Percentiles rank a stretch among this genome's conserved stretches.
These are phyloP conservation scores for Anguilla anguilla DNA, from an alignment of 2,797 vertebrate genomes.

Conservation along the genomic window DNA sequence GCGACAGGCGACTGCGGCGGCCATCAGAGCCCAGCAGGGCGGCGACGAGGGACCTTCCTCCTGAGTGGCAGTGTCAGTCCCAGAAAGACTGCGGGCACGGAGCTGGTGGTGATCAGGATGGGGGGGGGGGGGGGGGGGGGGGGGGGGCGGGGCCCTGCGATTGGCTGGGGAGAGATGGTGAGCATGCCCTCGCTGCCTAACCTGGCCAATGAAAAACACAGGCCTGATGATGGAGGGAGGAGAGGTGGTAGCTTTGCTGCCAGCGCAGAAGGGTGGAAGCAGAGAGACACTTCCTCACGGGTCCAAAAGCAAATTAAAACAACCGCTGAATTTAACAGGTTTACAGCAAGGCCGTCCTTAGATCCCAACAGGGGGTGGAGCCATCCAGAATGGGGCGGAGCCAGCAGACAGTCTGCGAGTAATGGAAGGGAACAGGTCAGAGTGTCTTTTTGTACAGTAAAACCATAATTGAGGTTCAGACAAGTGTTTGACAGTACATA, in stretches of 20 bases:
- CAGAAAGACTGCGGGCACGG: neutral
- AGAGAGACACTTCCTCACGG: neutral
- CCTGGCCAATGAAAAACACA: neutral
- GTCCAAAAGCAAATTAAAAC: neutral
- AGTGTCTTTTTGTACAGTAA: neutral
- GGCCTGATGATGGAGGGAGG: neutral
- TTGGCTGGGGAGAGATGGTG: no score
- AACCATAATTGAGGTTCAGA: neutral
- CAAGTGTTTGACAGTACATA: neutral
- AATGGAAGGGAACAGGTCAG: neutral
- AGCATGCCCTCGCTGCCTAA: neutral
- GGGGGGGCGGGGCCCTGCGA: no score
- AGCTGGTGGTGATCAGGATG: neutral
- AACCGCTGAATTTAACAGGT: neutral
- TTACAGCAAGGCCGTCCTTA: neutral
- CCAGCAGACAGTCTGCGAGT: neutral
- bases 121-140: no score
- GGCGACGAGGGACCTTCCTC: neutral
- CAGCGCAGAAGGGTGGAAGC: neutral
- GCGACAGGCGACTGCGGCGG: neutral
- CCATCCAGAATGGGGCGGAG: neutral
- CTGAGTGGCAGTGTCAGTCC: neutral
- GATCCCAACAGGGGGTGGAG: no score
- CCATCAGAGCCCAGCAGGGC: neutral
- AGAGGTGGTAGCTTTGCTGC: neutral